These are phyloP conservation scores for Brevimyrus niger DNA, from an alignment of 2,113 vertebrate genomes.

Conservation along the genomic window DNA sequence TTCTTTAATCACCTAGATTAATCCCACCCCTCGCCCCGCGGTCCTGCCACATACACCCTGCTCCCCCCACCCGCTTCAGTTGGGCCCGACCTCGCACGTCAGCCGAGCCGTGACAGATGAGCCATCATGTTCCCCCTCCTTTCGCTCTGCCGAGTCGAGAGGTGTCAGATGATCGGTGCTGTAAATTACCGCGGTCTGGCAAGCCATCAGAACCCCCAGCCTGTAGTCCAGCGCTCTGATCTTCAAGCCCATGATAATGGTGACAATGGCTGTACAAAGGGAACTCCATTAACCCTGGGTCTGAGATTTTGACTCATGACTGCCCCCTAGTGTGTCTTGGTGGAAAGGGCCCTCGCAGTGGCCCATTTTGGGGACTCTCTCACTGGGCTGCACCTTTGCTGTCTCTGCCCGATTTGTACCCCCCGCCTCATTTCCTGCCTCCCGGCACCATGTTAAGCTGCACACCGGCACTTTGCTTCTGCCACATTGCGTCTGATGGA, in stretches of 20 bases:
- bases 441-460: not conserved
- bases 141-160: not conserved
- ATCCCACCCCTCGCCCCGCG: too few relatives aligned
- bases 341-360: not conserved
- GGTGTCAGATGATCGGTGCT: not conserved
- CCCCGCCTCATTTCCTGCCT: not conserved
- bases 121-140: not conserved
- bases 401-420: not conserved
- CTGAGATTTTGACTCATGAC: not conserved
- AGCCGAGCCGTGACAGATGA: not conserved
- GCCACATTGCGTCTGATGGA: constrained; percentile 44
- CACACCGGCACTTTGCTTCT: not conserved
- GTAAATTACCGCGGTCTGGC: not conserved
- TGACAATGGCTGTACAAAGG: not conserved
- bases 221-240: not conserved
- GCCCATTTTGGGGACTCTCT: not conserved
- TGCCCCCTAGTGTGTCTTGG: not conserved
- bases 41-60: not conserved
- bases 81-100: not conserved
- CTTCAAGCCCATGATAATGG: not conserved
- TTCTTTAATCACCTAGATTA: not conserved
- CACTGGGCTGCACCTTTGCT: not conserved
- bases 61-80: too few relatives aligned
- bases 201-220: not conserved
- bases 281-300: not conserved